Conservation (phyloP, 2,113 vertebrate genomes). For the Thalassarche chlororhynchos region DNA sequence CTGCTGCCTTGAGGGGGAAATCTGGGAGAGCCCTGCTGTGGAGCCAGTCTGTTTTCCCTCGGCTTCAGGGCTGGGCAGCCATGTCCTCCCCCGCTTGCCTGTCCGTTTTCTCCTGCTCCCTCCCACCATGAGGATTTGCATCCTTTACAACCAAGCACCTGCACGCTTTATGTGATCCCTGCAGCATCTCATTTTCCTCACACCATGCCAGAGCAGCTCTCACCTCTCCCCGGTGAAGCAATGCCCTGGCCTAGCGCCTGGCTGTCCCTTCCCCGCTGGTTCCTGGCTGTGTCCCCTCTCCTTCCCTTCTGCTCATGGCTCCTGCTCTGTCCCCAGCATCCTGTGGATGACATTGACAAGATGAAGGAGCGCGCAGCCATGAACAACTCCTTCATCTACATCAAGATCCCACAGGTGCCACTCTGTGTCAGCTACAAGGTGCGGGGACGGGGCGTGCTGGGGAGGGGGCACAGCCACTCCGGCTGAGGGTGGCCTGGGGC, state of each 20-base stretch:
- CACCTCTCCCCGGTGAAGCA: not conserved
- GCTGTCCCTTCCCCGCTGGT: not conserved
- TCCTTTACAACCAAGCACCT: not conserved
- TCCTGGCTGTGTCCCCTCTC: not conserved
- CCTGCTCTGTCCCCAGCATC: slow-evolving; percentile 79
- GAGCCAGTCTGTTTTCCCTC: not conserved
- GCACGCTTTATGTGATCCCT: not conserved
- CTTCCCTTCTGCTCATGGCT: slow-evolving; percentile 6
- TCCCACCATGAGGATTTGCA: not conserved
- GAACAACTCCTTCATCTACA: slow-evolving; percentile 99
- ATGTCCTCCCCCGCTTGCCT: not conserved
- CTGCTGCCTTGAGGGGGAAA: not conserved
- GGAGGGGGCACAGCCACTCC: not conserved
- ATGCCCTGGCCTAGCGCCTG: not conserved
- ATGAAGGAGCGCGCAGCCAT: slow-evolving; percentile 98
- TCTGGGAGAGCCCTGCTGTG: not conserved
- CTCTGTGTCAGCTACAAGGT: slow-evolving; percentile 99
- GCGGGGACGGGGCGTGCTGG: not conserved
- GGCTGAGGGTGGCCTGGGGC: not conserved
- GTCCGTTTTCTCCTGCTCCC: not conserved
- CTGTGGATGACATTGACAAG: slow-evolving; percentile 97
- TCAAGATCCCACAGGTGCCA: slow-evolving; percentile 98
- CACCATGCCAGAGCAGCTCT: not conserved
- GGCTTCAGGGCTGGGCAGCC: not conserved
- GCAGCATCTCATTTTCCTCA: not conserved